Conservation (phyloP, 2,888 invertebrate species). For the Ormyrus rosae region DNA sequence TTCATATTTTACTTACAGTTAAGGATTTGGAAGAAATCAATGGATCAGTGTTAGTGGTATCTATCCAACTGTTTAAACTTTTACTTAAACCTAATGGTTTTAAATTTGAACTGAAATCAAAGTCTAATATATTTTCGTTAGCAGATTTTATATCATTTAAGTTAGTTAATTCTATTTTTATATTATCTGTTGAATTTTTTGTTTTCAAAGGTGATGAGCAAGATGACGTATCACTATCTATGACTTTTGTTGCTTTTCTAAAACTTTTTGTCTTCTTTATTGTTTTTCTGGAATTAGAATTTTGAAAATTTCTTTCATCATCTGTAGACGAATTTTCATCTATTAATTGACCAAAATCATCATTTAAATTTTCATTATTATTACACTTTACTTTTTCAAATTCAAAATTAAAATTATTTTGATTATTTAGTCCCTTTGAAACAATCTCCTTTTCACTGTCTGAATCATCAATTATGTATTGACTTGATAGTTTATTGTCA, state of each 20-base stretch:
- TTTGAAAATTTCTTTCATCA: slow-evolving; percentile 38
- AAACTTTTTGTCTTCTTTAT: slow-evolving; percentile 27
- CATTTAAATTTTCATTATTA: background rate
- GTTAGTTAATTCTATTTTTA: slow-evolving; percentile 58
- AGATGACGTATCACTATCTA: slow-evolving; percentile 38
- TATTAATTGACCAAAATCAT: slow-evolving; percentile 32
- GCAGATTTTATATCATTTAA: background rate
- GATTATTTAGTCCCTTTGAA: background rate
- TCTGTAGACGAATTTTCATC: slow-evolving; percentile 42
- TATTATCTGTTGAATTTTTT: slow-evolving; percentile 49
- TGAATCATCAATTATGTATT: slow-evolving; percentile 17
- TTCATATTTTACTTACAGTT: slow-evolving; percentile 52
- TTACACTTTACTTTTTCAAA: background rate
- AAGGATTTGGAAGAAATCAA: slow-evolving; percentile 65
- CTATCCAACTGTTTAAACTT: slow-evolving; percentile 67
- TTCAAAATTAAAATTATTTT: slow-evolving; percentile 11
- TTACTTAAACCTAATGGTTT: slow-evolving; percentile 68
- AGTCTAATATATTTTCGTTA: background rate
- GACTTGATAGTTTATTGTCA: background rate
- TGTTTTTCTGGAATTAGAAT: background rate
- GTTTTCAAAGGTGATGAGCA: slow-evolving; percentile 27
- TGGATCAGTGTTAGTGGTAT: slow-evolving; percentile 62
- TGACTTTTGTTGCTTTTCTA: slow-evolving; percentile 7
- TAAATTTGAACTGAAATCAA: slow-evolving; percentile 53
- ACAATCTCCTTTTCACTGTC: slow-evolving; percentile 18